These are phyloP conservation scores for Coecobrya sp. DNA, from an alignment of 2,888 invertebrate species.

Conservation along the genomic window DNA sequence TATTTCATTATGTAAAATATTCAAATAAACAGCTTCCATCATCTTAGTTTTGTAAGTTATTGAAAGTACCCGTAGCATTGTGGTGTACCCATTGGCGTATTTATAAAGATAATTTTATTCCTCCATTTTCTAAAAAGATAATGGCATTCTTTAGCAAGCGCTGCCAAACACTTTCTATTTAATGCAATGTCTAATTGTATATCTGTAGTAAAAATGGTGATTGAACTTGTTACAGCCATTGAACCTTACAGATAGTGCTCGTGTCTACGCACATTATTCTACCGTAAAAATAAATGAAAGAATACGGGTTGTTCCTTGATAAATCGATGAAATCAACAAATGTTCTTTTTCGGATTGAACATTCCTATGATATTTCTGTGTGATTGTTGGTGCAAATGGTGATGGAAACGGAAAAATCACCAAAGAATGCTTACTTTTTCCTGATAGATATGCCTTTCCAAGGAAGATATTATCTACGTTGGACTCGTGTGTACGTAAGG, in stretches of 20 bases:
- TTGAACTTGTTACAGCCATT: constrained; percentile 17
- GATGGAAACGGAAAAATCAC: constrained; percentile 42
- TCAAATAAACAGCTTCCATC: too few relatives aligned
- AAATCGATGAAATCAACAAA: constrained; percentile 79
- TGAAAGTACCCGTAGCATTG: too few relatives aligned
- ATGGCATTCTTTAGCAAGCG: too few relatives aligned
- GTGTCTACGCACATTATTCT: background rate
- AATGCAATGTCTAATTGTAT: too few relatives aligned
- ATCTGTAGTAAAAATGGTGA: background rate
- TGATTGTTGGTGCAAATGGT: constrained; percentile 19
- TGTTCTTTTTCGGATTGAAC: constrained; percentile 60
- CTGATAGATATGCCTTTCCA: background rate
- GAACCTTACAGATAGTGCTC: constrained; percentile 10
- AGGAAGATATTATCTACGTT: constrained; percentile 22
- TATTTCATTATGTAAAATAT: background rate
- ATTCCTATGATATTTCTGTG: constrained; percentile 38
- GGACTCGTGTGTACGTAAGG: background rate
- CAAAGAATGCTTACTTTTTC: constrained; percentile 1
- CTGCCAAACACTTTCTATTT: too few relatives aligned
- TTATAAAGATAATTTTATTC: too few relatives aligned
- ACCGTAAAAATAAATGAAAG: background rate
- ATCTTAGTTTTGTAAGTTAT: too few relatives aligned
- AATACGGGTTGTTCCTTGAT: constrained; percentile 64
- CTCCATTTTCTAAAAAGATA: too few relatives aligned
- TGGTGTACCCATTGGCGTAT: too few relatives aligned